These are phyloP conservation scores for Ridgeia piscesae DNA, from an alignment of 1,140 invertebrate species.

Conservation along the genomic window DNA sequence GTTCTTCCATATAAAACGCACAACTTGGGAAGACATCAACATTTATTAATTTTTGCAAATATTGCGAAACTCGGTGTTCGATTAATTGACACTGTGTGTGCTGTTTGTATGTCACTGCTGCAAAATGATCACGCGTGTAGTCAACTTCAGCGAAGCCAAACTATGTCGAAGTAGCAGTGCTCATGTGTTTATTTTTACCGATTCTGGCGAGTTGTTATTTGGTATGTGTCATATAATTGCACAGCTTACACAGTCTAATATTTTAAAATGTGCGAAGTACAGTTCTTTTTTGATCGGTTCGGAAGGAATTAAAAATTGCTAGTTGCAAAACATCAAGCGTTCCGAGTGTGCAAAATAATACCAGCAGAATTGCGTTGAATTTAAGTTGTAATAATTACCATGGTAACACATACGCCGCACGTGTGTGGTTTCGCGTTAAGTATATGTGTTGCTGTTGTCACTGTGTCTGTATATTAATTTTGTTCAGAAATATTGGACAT, in stretches of 20 bases:
- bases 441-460: neutral
- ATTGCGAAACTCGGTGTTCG: too few species aligned
- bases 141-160: neutral
- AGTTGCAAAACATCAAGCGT: neutral
- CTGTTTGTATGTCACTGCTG: neutral
- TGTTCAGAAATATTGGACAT: neutral
- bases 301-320: neutral
- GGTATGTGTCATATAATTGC: neutral
- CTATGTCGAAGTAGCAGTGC: neutral
- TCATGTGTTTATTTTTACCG: neutral
- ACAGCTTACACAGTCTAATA: neutral
- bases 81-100: neutral
- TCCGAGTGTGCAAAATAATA: neutral
- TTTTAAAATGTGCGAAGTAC: neutral
- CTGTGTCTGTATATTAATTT: neutral
- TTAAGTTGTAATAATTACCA: constrained; percentile 6
- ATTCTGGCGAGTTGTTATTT: neutral
- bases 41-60: too few species aligned
- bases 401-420: neutral
- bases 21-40: too few species aligned
- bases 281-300: neutral
- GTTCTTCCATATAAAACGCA: too few species aligned
- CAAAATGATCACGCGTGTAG: neutral
- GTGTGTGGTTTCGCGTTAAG: neutral
- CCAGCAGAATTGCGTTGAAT: neutral